A percentile compares a stretch with the other conserved stretches of the same genome.
phyloP scores from a whole-genome alignment of 1,140 invertebrate genomes.

The Heliconius nattereri region DNA sequence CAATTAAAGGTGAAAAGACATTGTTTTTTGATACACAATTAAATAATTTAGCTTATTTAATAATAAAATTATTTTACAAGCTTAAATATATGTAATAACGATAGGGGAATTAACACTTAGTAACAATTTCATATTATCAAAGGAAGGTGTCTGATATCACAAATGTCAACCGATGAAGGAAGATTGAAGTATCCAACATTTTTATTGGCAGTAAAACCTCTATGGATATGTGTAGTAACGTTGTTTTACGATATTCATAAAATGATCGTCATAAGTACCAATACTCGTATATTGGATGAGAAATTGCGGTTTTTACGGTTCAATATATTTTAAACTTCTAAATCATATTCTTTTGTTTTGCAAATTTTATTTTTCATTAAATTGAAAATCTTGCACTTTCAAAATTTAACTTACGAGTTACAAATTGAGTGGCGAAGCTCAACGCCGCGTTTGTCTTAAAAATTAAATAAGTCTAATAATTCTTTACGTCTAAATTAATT shows the following conservation, averaged over 20 bases:
- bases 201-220: slow-evolving; percentile 25
- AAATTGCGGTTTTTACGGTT: not conserved
- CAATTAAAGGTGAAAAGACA: too few species aligned
- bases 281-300: not conserved
- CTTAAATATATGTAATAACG: not conserved
- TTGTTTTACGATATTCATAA: slow-evolving; percentile 2
- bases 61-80: not conserved
- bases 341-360: not conserved
- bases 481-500: not conserved
- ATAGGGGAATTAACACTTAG: not conserved
- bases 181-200: not conserved
- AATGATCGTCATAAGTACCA: not conserved
- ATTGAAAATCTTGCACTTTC: too few species aligned
- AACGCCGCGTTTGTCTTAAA: too few species aligned
- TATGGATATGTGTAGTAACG: not conserved
- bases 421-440: too few species aligned
- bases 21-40: too few species aligned
- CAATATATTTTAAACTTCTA: not conserved
- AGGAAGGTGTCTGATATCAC: not conserved
- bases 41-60: too few species aligned
- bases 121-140: not conserved
- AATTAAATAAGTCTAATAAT: too few species aligned
- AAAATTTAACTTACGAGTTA: too few species aligned
- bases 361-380: not conserved
- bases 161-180: not conserved